Conservation (phyloP, 2,888 invertebrate genomes). For the Pollenia amentaria region DNA sequence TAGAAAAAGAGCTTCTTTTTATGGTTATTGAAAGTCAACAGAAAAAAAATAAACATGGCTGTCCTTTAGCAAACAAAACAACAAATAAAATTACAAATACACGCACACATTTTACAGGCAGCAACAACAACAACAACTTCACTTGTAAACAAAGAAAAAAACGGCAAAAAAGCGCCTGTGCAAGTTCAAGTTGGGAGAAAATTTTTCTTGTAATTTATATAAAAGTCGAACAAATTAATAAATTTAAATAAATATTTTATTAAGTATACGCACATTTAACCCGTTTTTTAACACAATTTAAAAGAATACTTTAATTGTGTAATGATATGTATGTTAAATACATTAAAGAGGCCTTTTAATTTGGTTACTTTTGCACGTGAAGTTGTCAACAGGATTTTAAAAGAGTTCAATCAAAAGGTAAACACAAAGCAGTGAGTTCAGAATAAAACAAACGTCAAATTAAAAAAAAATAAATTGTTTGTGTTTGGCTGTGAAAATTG, state of each 20-base stretch:
- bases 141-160: conserved; percentile 41
- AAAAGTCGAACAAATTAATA: conserved; percentile 14
- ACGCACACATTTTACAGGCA: not conserved
- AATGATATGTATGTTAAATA: not conserved
- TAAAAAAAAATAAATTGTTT: too few relatives aligned
- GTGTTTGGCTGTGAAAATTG: too few relatives aligned
- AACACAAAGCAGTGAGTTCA: too few relatives aligned
- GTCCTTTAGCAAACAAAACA: conserved; percentile 64
- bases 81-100: conserved; percentile 10
- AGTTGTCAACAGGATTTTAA: not conserved
- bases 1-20: conserved; percentile 61
- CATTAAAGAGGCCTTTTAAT: not conserved
- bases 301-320: not conserved
- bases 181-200: conserved; percentile 66
- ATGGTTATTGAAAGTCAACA: conserved; percentile 53
- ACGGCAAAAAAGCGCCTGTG: conserved; percentile 69
- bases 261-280: conserved; percentile 18
- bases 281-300: conserved; percentile 20
- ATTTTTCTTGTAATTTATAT: conserved; percentile 20
- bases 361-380: not conserved
- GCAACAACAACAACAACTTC: conserved; percentile 17
- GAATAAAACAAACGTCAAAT: too few relatives aligned
- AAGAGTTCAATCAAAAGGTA: not conserved
- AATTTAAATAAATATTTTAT: conserved; percentile 41
- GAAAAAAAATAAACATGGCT: conserved; percentile 70